Evolutionary conservation across 2,888 invertebrate genomes (phyloP), one percentile per base, ranked within the genome.

Genomic region (Eudemis profundana): DNA sequence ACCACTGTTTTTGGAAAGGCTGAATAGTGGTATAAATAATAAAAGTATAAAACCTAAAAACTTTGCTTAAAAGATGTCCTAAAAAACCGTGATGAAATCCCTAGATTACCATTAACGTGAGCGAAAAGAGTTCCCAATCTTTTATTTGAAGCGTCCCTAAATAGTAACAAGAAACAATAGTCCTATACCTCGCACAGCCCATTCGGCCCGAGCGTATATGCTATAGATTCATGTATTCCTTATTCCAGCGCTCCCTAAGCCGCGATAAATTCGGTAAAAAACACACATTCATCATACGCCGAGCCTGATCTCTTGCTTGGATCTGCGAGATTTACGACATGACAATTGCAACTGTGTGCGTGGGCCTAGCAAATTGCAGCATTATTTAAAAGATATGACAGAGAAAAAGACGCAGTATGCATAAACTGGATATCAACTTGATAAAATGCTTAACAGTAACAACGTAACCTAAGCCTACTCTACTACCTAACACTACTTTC

Each of bases 241-340:
- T 57, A 57, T 63, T 50, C 23, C 50, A 59, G 17, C 69, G 44
- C 62, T 66, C 63, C 66, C 70, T 70, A 74, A 75, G 70, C 73
- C 71, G 70, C 74, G 73, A 82, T 84, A 79, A 79, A 82, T 83
- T 81, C 78, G 66, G 76, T 81, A 81, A 86, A 85, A 87, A 85
- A 84, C 78, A 83, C 69, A 81, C 86, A 89, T 90, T 87, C 82
- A 85, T 90, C 89, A 90, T 89, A 78, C 72, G 76, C 72, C 69
- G 72, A 70, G 76, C 72, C 70, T 86, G 88, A 88, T 88, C 89
- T 87, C 81, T 72, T 75, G 72, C 57, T 64, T 67, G 86, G 86
- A 87, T 89, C 86, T 84, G 73, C 68, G 73, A 84, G 86, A 89
- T 89, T 89, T 89, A 89, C 86, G 81, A 79, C 73, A 77, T 78